These are phyloP conservation scores for Noctua janthina DNA, from an alignment of 2,888 invertebrate species.

Conservation along the genomic window DNA sequence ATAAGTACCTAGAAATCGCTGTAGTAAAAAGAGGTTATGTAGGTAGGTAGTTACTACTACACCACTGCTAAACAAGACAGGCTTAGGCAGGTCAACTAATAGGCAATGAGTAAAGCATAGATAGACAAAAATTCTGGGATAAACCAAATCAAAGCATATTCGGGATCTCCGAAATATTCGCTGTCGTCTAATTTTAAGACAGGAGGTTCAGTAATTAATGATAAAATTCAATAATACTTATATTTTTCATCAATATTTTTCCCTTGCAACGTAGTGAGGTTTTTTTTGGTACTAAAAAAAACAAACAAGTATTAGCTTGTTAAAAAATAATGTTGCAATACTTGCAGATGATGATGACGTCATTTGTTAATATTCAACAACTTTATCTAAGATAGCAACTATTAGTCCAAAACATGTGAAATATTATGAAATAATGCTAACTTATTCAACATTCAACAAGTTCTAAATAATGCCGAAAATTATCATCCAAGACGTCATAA, in stretches of 20 bases:
- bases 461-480: background rate
- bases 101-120: background rate
- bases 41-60: background rate
- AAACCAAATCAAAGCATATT: background rate
- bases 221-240: background rate
- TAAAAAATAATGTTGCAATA: constrained; percentile 29
- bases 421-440: constrained; percentile 31
- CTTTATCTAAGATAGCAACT: constrained; percentile 9
- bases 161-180: background rate
- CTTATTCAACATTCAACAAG: background rate
- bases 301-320: background rate
- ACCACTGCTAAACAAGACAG: background rate
- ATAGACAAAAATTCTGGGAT: background rate
- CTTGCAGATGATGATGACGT: constrained; percentile 28
- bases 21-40: background rate
- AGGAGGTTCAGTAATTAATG: background rate
- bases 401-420: background rate
- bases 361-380: background rate
- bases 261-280: background rate
- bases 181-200: no score
- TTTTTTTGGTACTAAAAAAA: background rate
- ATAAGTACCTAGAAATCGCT: background rate
- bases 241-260: background rate
- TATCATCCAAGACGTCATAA: background rate
- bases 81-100: background rate